A percentile compares a stretch with the other conserved stretches of the same genome.
These are phyloP conservation scores for Heterochromis multidens DNA, from an alignment of 2,113 vertebrate species.

Conservation along the genomic window DNA sequence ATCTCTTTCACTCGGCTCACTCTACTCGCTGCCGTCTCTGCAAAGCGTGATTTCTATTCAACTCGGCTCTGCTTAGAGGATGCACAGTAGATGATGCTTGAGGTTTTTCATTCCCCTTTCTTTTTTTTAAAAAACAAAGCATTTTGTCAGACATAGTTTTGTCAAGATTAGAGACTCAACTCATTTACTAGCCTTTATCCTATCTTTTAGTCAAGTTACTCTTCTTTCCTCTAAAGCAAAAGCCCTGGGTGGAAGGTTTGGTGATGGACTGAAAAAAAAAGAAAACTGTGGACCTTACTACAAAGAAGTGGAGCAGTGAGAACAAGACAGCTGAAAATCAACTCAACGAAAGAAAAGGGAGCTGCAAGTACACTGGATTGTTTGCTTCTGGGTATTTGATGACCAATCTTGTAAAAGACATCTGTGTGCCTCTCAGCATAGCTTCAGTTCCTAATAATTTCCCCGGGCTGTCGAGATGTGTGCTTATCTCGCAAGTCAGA, in stretches of 20 bases:
- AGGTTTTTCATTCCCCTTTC: background rate
- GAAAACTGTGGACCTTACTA: background rate
- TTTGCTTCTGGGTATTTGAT: background rate
- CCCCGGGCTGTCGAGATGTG: background rate
- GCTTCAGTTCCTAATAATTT: background rate
- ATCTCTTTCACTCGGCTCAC: background rate
- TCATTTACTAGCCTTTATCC: background rate
- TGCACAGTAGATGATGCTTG: background rate
- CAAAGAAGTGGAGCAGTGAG: background rate
- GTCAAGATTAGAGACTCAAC: background rate
- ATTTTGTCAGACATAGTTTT: background rate
- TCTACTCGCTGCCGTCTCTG: background rate
- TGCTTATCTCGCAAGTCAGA: background rate
- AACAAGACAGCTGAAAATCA: background rate
- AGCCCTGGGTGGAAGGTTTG: background rate
- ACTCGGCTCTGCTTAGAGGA: background rate
- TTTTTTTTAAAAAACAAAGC: background rate
- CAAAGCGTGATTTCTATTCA: background rate
- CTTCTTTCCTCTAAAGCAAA: background rate
- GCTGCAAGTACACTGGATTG: background rate
- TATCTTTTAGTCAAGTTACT: background rate
- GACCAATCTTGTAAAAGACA: background rate
- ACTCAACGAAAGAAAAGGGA: background rate
- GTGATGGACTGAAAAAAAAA: background rate
- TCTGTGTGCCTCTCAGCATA: background rate